These are phyloP conservation scores for Nyctalus aviator DNA, from an alignment of 2,797 vertebrate species.

Conservation along the genomic window DNA sequence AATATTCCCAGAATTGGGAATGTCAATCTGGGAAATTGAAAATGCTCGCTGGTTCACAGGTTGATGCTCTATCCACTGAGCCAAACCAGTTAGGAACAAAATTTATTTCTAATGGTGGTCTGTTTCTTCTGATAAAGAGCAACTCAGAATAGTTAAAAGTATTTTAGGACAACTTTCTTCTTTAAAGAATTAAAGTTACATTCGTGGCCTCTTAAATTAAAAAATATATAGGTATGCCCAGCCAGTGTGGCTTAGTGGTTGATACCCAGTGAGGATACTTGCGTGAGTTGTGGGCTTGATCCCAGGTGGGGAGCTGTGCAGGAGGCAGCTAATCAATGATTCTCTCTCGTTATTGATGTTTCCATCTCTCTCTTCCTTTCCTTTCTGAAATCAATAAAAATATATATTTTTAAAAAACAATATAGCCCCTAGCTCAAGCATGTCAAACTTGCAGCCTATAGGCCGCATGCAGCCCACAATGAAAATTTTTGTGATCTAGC, in stretches of 20 bases:
- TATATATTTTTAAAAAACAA: no score
- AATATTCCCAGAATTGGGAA: no score
- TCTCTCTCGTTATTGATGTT: not conserved
- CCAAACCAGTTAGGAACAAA: no score
- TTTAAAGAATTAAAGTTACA: constrained; percentile 17
- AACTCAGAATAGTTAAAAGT: constrained; percentile 5
- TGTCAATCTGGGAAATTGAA: not conserved
- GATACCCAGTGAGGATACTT: not conserved
- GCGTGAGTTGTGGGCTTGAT: not conserved
- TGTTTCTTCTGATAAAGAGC: not conserved
- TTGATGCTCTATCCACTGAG: no score
- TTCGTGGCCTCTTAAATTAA: not conserved
- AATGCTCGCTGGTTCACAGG: not conserved
- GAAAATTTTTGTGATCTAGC: no score
- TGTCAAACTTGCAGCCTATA: no score
- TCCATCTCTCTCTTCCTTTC: not conserved
- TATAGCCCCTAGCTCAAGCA: no score
- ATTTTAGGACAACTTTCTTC: constrained; percentile 27
- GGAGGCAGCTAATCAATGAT: not conserved
- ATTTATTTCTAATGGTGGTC: not conserved
- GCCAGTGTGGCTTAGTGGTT: not conserved
- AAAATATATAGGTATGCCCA: not conserved
- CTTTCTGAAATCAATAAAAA: not conserved
- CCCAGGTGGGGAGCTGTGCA: not conserved
- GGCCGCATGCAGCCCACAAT: no score